A percentile compares a stretch with the other conserved stretches of the same genome.
Evolutionary conservation across 2,113 vertebrate species (phyloP).

Genomic region (Dendropsophus ebraccatus): DNA sequence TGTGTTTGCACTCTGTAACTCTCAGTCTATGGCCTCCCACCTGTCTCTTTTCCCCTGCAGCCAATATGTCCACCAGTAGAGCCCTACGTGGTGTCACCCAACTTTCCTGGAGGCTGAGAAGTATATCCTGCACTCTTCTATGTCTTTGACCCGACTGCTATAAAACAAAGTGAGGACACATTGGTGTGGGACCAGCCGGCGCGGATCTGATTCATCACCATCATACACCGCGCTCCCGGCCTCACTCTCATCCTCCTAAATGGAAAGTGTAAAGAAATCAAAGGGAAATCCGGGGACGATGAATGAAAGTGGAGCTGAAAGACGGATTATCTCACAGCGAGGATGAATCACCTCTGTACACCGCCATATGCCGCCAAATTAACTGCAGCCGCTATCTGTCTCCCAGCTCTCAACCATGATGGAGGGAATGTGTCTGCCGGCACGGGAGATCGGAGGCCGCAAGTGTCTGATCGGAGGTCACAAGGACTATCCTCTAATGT

Average conservation of each 20-base stretch:
- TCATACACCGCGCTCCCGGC: neutral
- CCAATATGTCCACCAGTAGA: too few relatives aligned
- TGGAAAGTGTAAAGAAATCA: neutral
- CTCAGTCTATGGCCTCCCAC: too few relatives aligned
- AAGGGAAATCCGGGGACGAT: neutral
- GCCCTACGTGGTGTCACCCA: too few relatives aligned
- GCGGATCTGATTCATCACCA: neutral
- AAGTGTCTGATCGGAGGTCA: neutral
- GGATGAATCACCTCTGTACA: neutral
- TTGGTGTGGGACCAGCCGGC: neutral
- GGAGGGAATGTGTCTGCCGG: neutral
- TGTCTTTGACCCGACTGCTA: neutral
- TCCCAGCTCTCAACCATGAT: neutral
- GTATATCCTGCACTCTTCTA: neutral
- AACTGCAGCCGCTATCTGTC: neutral
- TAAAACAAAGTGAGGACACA: neutral
- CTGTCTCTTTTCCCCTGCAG: too few relatives aligned
- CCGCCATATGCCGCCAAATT: neutral
- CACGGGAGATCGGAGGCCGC: too few relatives aligned
- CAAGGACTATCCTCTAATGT: neutral
- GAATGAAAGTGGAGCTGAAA: slow-evolving; percentile 7
- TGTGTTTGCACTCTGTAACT: too few relatives aligned
- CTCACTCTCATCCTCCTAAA: neutral
- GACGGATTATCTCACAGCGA: neutral
- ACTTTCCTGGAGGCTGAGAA: too few relatives aligned